These are phyloP conservation scores for Notarius quadriscutis DNA, from an alignment of 2,113 vertebrate species.

Conservation along the genomic window DNA sequence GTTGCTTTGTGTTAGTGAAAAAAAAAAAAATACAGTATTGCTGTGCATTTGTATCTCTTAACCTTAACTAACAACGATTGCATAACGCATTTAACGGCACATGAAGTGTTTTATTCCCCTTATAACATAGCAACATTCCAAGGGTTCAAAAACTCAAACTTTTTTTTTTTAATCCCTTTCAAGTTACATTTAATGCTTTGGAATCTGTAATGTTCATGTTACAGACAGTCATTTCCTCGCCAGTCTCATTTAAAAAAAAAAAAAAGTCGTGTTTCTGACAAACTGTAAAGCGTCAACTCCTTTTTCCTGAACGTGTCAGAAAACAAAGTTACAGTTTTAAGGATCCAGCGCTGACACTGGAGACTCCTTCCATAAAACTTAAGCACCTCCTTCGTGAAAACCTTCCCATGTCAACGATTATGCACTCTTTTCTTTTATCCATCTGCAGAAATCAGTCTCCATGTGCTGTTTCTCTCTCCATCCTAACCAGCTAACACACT, in stretches of 20 bases:
- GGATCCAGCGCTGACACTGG: background rate
- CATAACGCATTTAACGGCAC: background rate
- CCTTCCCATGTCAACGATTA: background rate
- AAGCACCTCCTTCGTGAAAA: background rate
- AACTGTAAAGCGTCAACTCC: background rate
- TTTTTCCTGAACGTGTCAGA: background rate
- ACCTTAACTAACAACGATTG: background rate
- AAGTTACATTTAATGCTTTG: background rate
- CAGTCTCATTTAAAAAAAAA: background rate
- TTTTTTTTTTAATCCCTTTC: background rate
- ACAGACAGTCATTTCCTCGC: background rate
- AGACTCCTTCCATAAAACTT: background rate
- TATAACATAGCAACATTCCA: background rate
- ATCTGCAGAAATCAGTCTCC: background rate
- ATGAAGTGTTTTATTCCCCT: background rate
- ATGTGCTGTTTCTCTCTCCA: background rate
- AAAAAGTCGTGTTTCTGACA: background rate
- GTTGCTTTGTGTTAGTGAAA: background rate
- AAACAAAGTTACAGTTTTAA: background rate
- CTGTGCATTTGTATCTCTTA: background rate
- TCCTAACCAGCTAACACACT: background rate
- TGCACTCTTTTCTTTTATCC: background rate
- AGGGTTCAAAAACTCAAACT: background rate
- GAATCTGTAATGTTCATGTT: background rate
- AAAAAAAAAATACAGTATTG: background rate